Evolutionary conservation across 2,113 vertebrate species (phyloP), one percentile per base, ranked within the genome.

Genomic region (Odontesthes bonariensis): DNA sequence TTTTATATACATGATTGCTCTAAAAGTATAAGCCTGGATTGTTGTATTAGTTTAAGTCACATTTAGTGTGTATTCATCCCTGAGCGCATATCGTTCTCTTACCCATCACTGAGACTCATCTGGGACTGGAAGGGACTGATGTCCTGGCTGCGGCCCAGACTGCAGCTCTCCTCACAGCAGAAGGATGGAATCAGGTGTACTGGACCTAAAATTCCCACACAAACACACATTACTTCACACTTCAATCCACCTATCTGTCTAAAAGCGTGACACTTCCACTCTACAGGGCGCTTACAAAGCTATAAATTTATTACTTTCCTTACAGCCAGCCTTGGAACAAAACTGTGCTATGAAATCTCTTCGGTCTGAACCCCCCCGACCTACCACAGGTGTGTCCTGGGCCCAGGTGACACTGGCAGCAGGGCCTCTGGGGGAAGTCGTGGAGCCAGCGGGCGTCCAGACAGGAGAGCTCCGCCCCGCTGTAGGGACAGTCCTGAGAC

Each of bases 111-210:
- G 69, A 96, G 92, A 0, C 93, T 90, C 23, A 74, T 91, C 68
- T 91, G 92, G n/a, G 96, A 96, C 68, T 92, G 95, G 86, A 95
- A 94, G n/a, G 92, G 83, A 52, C 94, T 94, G 20, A 79, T 90
- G 14, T 93, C 91, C 9, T 89, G 84, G 31, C 86, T 91, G 40
- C 40, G 94, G 49, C 92, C 90, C 60, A 94, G 59, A 81, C 95
- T 92, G 74, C 94, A 96, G 61, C 92, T 89, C 78, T 97, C 95
- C 0, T 97, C 96, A 62, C 95, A 96, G 86, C 96, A 97, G 73
- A 96, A 46, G 3, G 97, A 95, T 0, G 97, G 96, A 82, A 97
- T 95, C 90, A 98, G 72, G 54, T 96, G 96, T 53, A 97, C 93
- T 0, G 96, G 95, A 60, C 95, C 98, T 98, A 82, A 42, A 80